A percentile compares a stretch with the other conserved stretches of the same genome.
Evolutionary conservation across 1,140 invertebrate species (phyloP).

Genomic region (Drosophila sproati): DNA sequence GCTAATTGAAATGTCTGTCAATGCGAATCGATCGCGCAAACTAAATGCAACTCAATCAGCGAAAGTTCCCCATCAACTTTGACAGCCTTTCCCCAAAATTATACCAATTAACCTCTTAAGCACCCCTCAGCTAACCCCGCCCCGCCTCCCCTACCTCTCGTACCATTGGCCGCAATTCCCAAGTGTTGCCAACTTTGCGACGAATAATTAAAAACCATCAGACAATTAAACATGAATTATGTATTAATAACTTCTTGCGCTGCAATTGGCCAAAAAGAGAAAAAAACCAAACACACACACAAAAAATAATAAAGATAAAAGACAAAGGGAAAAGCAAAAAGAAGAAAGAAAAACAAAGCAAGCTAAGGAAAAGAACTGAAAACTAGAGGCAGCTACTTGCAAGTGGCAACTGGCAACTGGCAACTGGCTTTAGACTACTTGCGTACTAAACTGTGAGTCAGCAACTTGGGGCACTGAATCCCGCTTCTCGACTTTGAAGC

Average conservation of each 20-base stretch:
- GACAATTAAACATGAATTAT: constrained; percentile 81
- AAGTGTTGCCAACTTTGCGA: constrained; percentile 30
- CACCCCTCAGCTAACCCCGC: background rate
- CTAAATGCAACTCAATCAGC: constrained; percentile 81
- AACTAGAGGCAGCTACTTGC: background rate
- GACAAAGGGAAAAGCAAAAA: background rate
- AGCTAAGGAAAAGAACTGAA: constrained; percentile 8
- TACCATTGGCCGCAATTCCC: background rate
- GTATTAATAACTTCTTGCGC: constrained; percentile 74
- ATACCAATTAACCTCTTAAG: constrained; percentile 4
- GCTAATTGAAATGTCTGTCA: constrained; percentile 82
- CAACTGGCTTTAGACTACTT: constrained; percentile 17
- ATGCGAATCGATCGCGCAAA: constrained; percentile 52
- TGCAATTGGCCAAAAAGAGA: constrained; percentile 37
- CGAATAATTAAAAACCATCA: constrained; percentile 43
- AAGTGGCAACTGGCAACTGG: constrained; percentile 9
- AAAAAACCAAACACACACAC: background rate
- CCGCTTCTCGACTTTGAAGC: background rate
- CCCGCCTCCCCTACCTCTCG: too few relatives aligned
- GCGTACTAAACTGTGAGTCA: constrained; percentile 27
- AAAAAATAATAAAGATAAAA: background rate
- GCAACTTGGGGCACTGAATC: background rate
- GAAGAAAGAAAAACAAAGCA: background rate
- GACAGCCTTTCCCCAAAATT: constrained; percentile 3
- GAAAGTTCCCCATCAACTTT: constrained; percentile 72